phyloP scores from a whole-genome alignment of 2,113 vertebrate species.

The Anguilla japonica region DNA sequence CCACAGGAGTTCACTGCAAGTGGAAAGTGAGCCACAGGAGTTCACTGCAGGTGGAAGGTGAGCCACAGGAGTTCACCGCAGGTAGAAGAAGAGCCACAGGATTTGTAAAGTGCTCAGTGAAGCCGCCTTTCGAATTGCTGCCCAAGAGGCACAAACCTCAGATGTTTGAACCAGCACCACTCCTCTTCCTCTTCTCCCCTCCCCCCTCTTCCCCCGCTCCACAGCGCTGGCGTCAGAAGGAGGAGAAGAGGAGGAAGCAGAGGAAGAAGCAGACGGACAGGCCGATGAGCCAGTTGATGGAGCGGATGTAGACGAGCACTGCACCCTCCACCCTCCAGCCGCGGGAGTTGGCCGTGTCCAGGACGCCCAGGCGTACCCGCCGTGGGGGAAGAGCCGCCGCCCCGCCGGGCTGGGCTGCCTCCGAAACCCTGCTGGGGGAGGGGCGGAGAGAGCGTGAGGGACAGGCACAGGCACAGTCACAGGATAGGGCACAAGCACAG shows the following conservation, averaged over 20 bases:
- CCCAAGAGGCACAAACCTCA: background rate
- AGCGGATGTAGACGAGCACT: slow-evolving; percentile 82
- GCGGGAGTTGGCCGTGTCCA: slow-evolving; percentile 76
- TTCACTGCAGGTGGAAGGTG: background rate
- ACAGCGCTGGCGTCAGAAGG: slow-evolving; percentile 44
- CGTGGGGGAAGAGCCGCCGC: slow-evolving; percentile 77
- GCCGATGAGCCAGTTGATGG: slow-evolving; percentile 84
- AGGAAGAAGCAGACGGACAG: slow-evolving; percentile 79
- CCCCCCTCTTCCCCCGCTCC: background rate
- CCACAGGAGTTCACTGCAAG: too few species aligned
- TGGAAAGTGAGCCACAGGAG: too few species aligned
- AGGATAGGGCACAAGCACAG: too few species aligned
- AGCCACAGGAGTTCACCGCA: too few species aligned
- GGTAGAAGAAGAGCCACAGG: too few species aligned
- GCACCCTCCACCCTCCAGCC: slow-evolving; percentile 83
- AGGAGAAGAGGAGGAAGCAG: slow-evolving; percentile 75
- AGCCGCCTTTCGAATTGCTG: background rate
- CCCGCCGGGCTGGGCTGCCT: slow-evolving; percentile 66
- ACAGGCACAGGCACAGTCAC: too few species aligned
- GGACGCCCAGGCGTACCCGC: slow-evolving; percentile 74
- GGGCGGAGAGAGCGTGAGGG: slow-evolving; percentile 31
- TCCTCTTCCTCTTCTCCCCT: background rate
- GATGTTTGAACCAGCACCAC: background rate
- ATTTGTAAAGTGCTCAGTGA: too few species aligned
- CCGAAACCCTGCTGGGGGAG: slow-evolving; percentile 55